Evolutionary conservation across 53 echinoderm and acorn worm genomes (phyloP).

Genomic region (Echinarachnius parma): DNA sequence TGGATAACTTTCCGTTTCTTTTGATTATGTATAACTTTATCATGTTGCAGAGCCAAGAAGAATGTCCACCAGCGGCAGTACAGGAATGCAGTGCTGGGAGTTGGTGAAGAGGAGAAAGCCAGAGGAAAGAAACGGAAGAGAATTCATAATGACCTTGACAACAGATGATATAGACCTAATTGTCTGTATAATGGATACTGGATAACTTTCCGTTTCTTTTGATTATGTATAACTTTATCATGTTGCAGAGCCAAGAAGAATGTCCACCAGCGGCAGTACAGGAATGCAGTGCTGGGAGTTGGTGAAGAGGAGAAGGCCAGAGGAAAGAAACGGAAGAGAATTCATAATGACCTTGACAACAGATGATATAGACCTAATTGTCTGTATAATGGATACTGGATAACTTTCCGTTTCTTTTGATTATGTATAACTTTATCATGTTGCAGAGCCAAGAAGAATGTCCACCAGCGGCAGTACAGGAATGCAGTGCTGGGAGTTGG

Average conservation of each 20-base stretch:
- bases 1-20: too few relatives aligned
- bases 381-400: too few relatives aligned
- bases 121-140: conserved; percentile 45
- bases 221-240: too few relatives aligned
- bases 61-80: conserved; percentile 58
- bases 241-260: conserved; percentile 69
- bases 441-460: conserved; percentile 64
- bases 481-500: conserved; percentile 65
- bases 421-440: too few relatives aligned
- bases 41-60: conserved; percentile 67
- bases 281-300: conserved; percentile 68
- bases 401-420: too few relatives aligned
- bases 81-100: conserved; percentile 72
- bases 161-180: too few relatives aligned
- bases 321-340: conserved; percentile 46
- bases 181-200: too few relatives aligned
- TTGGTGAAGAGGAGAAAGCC: conserved; percentile 1
- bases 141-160: conserved; percentile 64
- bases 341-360: conserved; percentile 67
- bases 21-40: too few relatives aligned
- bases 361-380: too few relatives aligned
- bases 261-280: conserved; percentile 55
- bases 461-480: conserved; percentile 60
- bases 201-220: too few relatives aligned
- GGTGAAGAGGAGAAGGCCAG: conserved; percentile 6